These are phyloP conservation scores for Chauna torquata DNA, from an alignment of 2,113 vertebrate genomes.

Conservation along the genomic window DNA sequence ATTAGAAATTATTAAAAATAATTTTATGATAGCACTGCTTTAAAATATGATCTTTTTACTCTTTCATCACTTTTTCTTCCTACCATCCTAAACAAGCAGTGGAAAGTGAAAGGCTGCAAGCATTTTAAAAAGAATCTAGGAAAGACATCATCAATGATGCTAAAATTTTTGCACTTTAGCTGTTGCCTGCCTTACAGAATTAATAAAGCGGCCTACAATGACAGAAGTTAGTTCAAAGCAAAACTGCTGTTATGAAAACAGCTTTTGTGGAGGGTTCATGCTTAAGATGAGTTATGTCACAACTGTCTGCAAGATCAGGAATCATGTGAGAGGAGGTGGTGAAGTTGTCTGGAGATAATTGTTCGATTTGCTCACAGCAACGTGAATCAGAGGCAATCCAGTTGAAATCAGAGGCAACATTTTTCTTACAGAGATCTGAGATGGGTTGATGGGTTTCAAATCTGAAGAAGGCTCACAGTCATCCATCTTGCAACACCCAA, in stretches of 20 bases:
- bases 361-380: constrained; percentile 18
- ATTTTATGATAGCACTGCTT: constrained; percentile 52
- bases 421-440: background rate
- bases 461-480: background rate
- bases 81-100: background rate
- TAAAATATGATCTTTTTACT: constrained; percentile 58
- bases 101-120: constrained; percentile 18
- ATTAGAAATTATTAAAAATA: constrained; percentile 56
- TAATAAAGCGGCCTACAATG: constrained; percentile 32
- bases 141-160: background rate
- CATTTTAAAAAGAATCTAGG: background rate
- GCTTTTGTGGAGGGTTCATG: background rate
- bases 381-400: constrained; percentile 6
- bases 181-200: constrained; percentile 2
- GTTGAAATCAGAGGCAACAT: background rate
- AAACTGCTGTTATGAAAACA: constrained; percentile 19
- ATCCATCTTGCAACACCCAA: background rate
- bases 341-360: constrained; percentile 50
- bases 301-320: constrained; percentile 46
- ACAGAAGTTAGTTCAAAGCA: constrained; percentile 55
- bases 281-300: constrained; percentile 36
- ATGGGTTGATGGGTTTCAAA: background rate
- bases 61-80: background rate
- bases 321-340: background rate
- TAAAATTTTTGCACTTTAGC: background rate